Evolutionary conservation across 1,140 invertebrate species (phyloP).

Genomic region (Chrysoperla carnea): DNA sequence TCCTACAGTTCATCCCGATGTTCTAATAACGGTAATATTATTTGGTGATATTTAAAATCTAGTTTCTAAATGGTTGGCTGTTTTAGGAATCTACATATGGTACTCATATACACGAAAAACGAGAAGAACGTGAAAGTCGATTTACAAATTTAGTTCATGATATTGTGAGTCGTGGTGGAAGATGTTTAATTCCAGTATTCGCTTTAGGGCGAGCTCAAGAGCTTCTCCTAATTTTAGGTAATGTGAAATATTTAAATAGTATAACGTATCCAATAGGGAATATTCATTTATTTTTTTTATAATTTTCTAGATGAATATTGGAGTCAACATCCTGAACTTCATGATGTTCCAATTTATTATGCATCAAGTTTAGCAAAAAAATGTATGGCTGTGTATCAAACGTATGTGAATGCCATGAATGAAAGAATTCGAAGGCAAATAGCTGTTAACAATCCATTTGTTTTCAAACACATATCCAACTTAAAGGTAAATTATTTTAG

Average conservation of each 20-base stretch:
- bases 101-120: conserved; percentile 96
- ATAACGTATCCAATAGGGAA: too few relatives aligned
- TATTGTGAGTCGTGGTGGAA: conserved; percentile 87
- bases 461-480: conserved; percentile 98
- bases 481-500: conserved; percentile 51
- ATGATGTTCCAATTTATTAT: conserved; percentile 99
- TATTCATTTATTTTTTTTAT: too few relatives aligned
- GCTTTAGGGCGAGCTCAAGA: conserved; percentile 96
- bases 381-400: conserved; percentile 99
- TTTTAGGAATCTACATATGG: conserved; percentile 93
- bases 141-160: conserved; percentile 93
- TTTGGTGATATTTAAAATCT: too few relatives aligned
- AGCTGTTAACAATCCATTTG: conserved; percentile 96
- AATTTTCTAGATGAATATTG: conserved; percentile 80
- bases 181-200: conserved; percentile 97
- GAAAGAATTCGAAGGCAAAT: conserved; percentile 92
- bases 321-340: conserved; percentile 92
- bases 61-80: too few relatives aligned
- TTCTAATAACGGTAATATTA: conserved; percentile 82
- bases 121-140: conserved; percentile 86
- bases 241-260: too few relatives aligned
- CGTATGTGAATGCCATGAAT: conserved; percentile 99
- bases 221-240: conserved; percentile 78
- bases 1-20: conserved; percentile 87
- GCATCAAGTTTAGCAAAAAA: conserved; percentile 98